Evolutionary conservation across 2,113 vertebrate species (phyloP).

Genomic region (Polyodon spathula): DNA sequence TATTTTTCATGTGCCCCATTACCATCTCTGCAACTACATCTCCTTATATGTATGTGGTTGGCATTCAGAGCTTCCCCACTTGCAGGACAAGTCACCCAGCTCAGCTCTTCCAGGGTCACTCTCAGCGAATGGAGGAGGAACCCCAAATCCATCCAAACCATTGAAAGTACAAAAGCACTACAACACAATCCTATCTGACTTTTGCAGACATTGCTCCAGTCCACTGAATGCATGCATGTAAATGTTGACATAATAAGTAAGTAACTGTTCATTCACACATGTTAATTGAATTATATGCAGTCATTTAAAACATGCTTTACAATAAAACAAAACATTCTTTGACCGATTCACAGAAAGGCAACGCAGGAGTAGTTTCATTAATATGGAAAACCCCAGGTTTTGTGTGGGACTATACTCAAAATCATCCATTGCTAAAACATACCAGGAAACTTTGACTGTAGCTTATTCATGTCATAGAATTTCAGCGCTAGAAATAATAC

Average conservation of each 20-base stretch:
- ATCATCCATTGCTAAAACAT: conserved; percentile 5
- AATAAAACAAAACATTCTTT: not conserved
- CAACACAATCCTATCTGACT: conserved; percentile 1
- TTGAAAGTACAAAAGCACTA: too few species aligned
- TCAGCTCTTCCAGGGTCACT: too few species aligned
- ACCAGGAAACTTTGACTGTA: conserved; percentile 1
- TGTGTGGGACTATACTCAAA: not conserved
- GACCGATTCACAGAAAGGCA: not conserved
- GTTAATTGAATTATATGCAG: not conserved
- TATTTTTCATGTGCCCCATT: too few species aligned
- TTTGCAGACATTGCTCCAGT: not conserved
- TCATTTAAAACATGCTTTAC: not conserved
- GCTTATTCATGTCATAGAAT: conserved; percentile 1
- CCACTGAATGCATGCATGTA: too few species aligned
- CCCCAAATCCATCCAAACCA: too few species aligned
- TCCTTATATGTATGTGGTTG: too few species aligned
- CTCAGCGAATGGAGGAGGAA: too few species aligned
- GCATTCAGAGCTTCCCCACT: too few species aligned
- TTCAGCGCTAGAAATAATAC: not conserved
- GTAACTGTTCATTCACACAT: not conserved
- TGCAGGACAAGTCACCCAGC: too few species aligned
- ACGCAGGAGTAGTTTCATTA: not conserved
- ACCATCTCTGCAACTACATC: too few species aligned
- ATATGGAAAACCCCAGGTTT: not conserved
- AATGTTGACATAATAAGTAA: not conserved